A percentile compares a stretch with the other conserved stretches of the same genome.
Evolutionary conservation across 2,888 invertebrate species (phyloP).

Genomic region (Endotricha flammealis): DNA sequence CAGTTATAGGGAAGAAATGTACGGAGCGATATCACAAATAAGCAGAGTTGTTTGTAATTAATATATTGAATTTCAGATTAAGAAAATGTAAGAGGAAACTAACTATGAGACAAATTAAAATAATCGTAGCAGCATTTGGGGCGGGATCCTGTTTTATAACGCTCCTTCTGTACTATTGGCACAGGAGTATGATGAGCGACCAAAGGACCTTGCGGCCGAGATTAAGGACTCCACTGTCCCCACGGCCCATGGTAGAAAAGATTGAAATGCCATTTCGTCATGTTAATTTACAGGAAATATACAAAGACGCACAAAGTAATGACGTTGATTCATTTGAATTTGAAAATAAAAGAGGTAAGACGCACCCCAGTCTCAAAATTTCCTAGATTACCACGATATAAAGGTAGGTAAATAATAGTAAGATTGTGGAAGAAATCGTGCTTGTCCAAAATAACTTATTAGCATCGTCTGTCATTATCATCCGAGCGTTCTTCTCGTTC

Average conservation of each 20-base stretch:
- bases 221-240: background rate
- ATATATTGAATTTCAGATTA: conserved; percentile 36
- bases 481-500: too few species aligned
- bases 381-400: too few species aligned
- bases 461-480: background rate
- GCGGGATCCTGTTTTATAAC: conserved; percentile 32
- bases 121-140: conserved; percentile 27
- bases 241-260: background rate
- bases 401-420: too few species aligned
- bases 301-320: conserved; percentile 26
- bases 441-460: background rate
- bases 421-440: too few species aligned
- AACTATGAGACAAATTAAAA: conserved; percentile 40
- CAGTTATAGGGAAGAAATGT: background rate
- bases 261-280: conserved; percentile 36
- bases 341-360: conserved; percentile 32
- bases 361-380: too few species aligned
- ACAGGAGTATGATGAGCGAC: conserved; percentile 14
- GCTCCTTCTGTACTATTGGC: conserved; percentile 37
- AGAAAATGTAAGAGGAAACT: conserved; percentile 35
- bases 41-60: background rate
- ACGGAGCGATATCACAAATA: background rate
- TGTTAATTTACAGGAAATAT: conserved; percentile 38
- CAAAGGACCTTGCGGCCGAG: conserved; percentile 13
- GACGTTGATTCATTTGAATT: conserved; percentile 35